Evolutionary conservation across 2,888 invertebrate species (phyloP), one percentile per base, ranked within the genome.

Genomic region (Oscheius onirici): DNA sequence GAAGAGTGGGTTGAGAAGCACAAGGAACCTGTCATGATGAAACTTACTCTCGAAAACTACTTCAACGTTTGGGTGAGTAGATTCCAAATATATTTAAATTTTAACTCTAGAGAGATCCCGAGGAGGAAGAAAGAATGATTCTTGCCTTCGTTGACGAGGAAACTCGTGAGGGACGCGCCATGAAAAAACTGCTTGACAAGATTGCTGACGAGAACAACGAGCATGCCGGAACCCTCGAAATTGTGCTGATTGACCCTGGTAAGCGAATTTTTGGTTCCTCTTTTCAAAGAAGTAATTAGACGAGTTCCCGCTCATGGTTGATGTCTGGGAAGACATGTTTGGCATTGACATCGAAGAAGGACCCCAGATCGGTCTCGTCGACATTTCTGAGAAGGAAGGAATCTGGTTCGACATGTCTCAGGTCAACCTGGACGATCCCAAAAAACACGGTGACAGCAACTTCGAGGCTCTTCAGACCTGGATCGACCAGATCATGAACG

Each of bases 321-420:
- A 87, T 67, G 87, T 86, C 40, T 87, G 87, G 87, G 87, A 87
- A 74, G 86, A 85, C 72, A 88, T 87, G 87, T 87, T 87, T 77
- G 87, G 86, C 61, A 87, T 87, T 72, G 87, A 87, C 68, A 88
- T 87, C 72, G 87, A 87, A 72, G 87, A 85, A 54, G 86, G 86
- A 52, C 87, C 87, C 17, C 87, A 87, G 70, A 79, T 87, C 41
- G 87, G 87, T 54, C 78, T 88, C 13, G 86, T 86, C 60, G 87
- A 87, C 70, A 86, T 87, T 51, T 85, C 86, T 26, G 87, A 87
- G 81, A 84, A 83, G 40, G 87, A 87, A 76, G 85, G 87, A 65
- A 82, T 88, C 71, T 87, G 87, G 87, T 86, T 87, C 72, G 87
- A 87, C 74, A 87, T 87, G 83, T 84, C 83, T 15, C 87, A 87